Base-by-base conservation (phyloP, 1,140 invertebrate species). In the Danaus plexippus region DNA sequence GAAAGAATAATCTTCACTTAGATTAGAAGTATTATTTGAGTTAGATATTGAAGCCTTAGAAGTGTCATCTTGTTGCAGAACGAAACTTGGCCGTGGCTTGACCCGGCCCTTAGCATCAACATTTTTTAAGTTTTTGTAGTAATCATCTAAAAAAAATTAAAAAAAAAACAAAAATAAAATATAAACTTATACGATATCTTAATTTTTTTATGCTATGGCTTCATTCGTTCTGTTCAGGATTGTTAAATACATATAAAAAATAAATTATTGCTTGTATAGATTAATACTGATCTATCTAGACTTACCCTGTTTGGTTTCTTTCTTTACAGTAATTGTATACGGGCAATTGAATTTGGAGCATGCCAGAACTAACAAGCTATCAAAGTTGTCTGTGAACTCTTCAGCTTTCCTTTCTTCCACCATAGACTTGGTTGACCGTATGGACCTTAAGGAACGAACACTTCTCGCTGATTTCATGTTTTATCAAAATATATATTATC, bases 291-390 rank as follows among this genome's bases (percentile, higher is more conserved):
- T n/a, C n/a, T n/a, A n/a, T n/a, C n/a, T n/a, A n/a, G n/a, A 48
- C 49, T 5, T 22, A 57, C 52, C 50, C 11, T 54, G 57, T 13
- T 64, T 65, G 48, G 11, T 40, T 52, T 63, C 61, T 15, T 64
- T 71, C 44, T 52, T 61, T 7, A 75, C 64, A 13, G 18, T 32
- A 2, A 73, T 49, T 7, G 32, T 40, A 47, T 59, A 68, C 8
- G 61, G 58, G 47, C 66, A 73, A 18, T 61, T 32, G 32, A 67
- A 71, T 43, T 66, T 71, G 10, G 44, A 55, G 47, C 67, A 71
- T 7, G 62, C 59, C 11, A 50, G 49, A 11, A 52, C 51, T 13
- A 75, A 22, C 11, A 61, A 47, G 15, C 62, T 57, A 44, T 66
- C 66, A 42, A 75, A 68, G 18, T 22, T 58, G 6, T 41, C 12